These are phyloP conservation scores for Aix galericulata DNA, from an alignment of 2,113 vertebrate species.

Conservation along the genomic window DNA sequence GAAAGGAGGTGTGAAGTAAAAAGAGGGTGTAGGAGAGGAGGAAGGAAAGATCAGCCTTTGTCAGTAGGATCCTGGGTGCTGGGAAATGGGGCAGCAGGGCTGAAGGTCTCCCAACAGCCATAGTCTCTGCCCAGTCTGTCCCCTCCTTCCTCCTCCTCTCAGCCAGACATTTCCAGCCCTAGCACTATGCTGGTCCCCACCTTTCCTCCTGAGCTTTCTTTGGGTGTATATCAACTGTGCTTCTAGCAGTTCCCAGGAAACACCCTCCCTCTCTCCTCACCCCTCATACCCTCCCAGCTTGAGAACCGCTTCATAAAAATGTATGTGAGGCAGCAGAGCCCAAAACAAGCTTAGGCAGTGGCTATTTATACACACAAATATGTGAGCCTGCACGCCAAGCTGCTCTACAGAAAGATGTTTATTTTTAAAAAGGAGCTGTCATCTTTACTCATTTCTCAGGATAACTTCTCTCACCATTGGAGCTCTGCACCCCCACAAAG, in stretches of 20 bases:
- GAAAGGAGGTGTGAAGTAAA: not conserved
- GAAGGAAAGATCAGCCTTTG: not conserved
- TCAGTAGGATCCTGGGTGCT: not conserved
- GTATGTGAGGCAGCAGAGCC: not conserved
- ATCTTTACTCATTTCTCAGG: not conserved
- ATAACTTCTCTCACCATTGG: not conserved
- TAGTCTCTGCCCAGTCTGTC: not conserved
- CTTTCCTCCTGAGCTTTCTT: not conserved
- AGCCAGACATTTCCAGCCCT: not conserved
- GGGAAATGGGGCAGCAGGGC: not conserved
- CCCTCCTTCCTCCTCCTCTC: not conserved
- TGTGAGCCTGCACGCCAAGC: not conserved
- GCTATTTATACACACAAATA: not conserved
- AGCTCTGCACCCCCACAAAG: not conserved
- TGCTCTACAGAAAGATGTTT: not conserved
- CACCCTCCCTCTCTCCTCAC: not conserved
- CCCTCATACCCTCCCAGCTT: not conserved
- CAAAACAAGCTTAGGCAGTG: not conserved
- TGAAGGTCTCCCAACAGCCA: not conserved
- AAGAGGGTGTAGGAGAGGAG: not conserved
- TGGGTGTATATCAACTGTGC: not conserved
- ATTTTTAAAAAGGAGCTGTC: not conserved
- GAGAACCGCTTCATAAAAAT: not conserved
- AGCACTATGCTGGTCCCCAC: accelerated
- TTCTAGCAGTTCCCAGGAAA: not conserved